Evolutionary conservation across 2,888 invertebrate genomes (phyloP), one percentile per base, ranked within the genome.

Genomic region (Caenorhabditis auriculariae): DNA sequence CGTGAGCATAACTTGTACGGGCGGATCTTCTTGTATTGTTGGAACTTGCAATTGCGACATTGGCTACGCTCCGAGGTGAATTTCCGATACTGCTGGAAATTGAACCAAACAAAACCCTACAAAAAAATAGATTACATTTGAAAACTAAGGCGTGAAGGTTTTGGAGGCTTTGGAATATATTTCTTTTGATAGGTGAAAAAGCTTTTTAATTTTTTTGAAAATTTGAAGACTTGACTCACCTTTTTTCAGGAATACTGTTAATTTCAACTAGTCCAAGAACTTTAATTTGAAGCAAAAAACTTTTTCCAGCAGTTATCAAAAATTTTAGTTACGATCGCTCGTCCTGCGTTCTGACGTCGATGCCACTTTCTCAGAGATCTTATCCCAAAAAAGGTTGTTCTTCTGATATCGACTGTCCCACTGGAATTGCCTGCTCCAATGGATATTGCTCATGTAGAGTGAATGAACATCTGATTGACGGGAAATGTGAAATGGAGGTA

Each of bases 1-100:
- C 44, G 60, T 65, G 17, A 60, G 60, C 17, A 67, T 70, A 12
- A 54, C 59, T 4, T 80, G 80, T 46, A 69, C 66, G 3, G 81
- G 81, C n/a, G 77, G 79, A 15, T 74, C 77, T 4, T 61, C 67
- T 0, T 81, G 81, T 53, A 38, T 75, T 3, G 60, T 78, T 17
- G 75, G 75, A 23, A 60, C 74, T 1, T 82, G 81, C 44, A 45
- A 57, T n/a, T 81, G 81, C 59, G 78, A 78, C 19, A 38, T 58
- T 21, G 78, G 77, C 19, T 78, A 74, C 48, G 52, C 63, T 4
- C 74, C 75, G 21, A 78, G 67, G 72, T 69, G 43, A 21, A 21
- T n/a, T 27, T 24, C 23, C 19, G n/a, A n/a, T n/a, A n/a, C n/a
- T n/a, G n/a, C n/a, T n/a, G n/a, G n/a, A n/a, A n/a, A n/a, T n/a